These are phyloP conservation scores for Temnothorax rugatulus DNA, from an alignment of 2,888 invertebrate genomes.

Conservation along the genomic window DNA sequence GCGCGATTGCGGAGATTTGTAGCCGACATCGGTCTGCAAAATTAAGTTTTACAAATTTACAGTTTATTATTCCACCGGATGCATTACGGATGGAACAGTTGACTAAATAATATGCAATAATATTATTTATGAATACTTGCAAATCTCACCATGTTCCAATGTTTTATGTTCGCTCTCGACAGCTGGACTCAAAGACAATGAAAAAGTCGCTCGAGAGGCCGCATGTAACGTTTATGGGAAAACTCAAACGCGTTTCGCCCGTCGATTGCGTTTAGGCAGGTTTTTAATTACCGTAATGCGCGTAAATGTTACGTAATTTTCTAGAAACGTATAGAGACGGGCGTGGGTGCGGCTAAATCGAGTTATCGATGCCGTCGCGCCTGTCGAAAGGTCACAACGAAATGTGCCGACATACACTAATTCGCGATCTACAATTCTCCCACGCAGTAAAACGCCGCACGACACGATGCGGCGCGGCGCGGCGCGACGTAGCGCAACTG, in stretches of 20 bases:
- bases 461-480: neutral
- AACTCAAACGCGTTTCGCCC: neutral
- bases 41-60: slow-evolving; percentile 59
- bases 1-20: slow-evolving; percentile 44
- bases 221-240: neutral
- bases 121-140: slow-evolving; percentile 25
- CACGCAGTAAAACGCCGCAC: slow-evolving; percentile 57
- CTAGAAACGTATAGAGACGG: slow-evolving; percentile 34
- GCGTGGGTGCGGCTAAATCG: slow-evolving; percentile 62
- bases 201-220: neutral
- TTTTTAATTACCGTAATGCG: slow-evolving; percentile 67
- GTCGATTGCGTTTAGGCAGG: neutral
- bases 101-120: slow-evolving; percentile 37
- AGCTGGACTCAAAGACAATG: neutral
- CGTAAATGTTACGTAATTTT: slow-evolving; percentile 56
- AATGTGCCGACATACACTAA: slow-evolving; percentile 62
- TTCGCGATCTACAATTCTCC: slow-evolving; percentile 55
- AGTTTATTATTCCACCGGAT: slow-evolving; percentile 48
- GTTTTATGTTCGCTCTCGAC: neutral
- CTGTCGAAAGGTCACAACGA: slow-evolving; percentile 50
- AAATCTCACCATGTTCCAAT: neutral
- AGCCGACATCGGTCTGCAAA: slow-evolving; percentile 25
- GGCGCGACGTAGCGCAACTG: neutral
- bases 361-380: slow-evolving; percentile 64
- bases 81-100: slow-evolving; percentile 35